Evolutionary conservation across 2,888 invertebrate genomes (phyloP), one percentile per base, ranked within the genome.

Genomic region (Nomada flava): DNA sequence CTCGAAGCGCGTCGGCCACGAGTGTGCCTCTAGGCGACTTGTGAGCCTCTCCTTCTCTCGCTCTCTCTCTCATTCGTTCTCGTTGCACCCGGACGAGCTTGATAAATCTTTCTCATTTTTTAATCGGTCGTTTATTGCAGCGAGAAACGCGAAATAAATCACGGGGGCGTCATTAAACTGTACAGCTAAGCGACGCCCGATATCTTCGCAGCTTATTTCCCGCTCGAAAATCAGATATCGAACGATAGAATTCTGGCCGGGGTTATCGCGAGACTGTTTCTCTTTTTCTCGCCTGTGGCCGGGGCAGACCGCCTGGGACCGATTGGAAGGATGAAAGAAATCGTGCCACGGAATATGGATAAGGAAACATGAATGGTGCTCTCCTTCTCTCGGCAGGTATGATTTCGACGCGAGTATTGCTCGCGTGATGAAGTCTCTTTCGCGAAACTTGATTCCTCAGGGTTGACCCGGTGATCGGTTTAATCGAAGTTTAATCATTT

Each of bases 81-180:
- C 23, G 20, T 57, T 70, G 72, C 78, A 71, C 65, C 47, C 42
- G 29, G 71, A 74, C 72, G 53, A 50, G 67, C 80, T 64, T 81
- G 83, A 86, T 86, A 83, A 88, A 86, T 86, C 85, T 85, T 72
- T 74, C 55, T 50, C 76, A 72, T 83, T 86, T 86, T 88, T 83
- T 65, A 70, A 85, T 83, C 86, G 69, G 57, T 44, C 80, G 63
- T 88, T 86, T 88, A 85, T 83, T 88, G 86, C 83, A 59, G 78
- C 74, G 71, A 60, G 83, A 79, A 83, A 79, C 83, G 83, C 79
- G 73, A 83, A 83, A 83, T 83, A 83, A 83, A 83, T 83, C 83
- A 83, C 59, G 63, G 57, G 71, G 52, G 71, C 69, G 83, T 83
- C 83, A 69, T 83, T 83, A 77, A 83, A 83, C 74, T 67, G 70